Conservation (phyloP, 1,140 invertebrate genomes). For the Euwallacea fornicatus region DNA sequence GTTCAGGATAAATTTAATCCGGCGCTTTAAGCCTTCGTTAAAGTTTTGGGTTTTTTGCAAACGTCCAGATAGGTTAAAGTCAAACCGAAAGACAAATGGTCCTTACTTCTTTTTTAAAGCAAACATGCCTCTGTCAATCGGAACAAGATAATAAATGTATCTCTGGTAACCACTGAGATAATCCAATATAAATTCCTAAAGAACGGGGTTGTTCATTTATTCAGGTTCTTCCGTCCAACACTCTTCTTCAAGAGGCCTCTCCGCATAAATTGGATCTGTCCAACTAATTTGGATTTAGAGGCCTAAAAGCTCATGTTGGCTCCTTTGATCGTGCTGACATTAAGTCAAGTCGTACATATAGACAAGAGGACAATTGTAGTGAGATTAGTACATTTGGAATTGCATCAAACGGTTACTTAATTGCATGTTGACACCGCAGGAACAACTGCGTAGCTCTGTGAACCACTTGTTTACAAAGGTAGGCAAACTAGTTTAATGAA, state of each 20-base stretch:
- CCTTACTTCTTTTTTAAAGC: slow-evolving; percentile 27
- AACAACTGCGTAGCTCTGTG: slow-evolving; percentile 21
- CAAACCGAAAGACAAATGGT: slow-evolving; percentile 29
- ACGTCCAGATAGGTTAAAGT: slow-evolving; percentile 17
- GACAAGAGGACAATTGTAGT: slow-evolving; percentile 21
- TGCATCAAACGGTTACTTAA: slow-evolving; percentile 30
- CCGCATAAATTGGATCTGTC: slow-evolving; percentile 29
- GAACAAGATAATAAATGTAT: neutral
- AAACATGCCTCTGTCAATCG: neutral
- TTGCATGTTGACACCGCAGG: slow-evolving; percentile 20
- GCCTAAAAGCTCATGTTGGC: slow-evolving; percentile 14
- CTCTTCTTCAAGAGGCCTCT: slow-evolving; percentile 15
- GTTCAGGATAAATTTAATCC: slow-evolving; percentile 32
- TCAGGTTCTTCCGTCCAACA: slow-evolving; percentile 3
- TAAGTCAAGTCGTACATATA: slow-evolving; percentile 14
- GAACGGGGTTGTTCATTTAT: slow-evolving; percentile 17
- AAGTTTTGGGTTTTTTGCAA: slow-evolving; percentile 27
- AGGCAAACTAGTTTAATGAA: neutral
- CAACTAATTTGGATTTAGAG: slow-evolving; percentile 30
- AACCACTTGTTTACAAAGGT: slow-evolving; percentile 16
- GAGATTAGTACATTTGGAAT: slow-evolving; percentile 24
- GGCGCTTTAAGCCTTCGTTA: slow-evolving; percentile 26
- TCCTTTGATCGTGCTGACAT: slow-evolving; percentile 25
- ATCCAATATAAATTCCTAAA: slow-evolving; percentile 6
- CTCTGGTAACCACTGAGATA: neutral